Percentiles rank a stretch among this genome's conserved stretches.
phyloP scores from a whole-genome alignment of 2,797 vertebrate species.

The Hozukius guyotensis region DNA sequence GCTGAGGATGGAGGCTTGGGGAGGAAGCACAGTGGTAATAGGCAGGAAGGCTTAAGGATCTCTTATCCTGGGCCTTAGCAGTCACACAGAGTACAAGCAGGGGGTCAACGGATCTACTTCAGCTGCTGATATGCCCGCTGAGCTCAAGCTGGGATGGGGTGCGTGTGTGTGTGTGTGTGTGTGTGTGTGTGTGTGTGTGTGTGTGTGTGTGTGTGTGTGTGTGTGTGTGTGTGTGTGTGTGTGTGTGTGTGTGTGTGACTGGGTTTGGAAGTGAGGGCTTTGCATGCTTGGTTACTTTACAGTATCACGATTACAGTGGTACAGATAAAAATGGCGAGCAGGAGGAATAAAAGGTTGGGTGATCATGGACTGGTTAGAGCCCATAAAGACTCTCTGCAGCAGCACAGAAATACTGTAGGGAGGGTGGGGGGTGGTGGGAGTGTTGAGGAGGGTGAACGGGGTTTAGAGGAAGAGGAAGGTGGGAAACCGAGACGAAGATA shows the following conservation, averaged over 20 bases:
- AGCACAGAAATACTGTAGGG: not conserved
- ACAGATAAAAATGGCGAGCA: conserved; percentile 6
- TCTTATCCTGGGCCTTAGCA: conserved; percentile 39
- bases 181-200: not conserved
- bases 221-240: not conserved
- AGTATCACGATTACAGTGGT: not conserved
- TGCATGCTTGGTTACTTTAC: conserved; percentile 27
- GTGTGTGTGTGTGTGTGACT: not conserved
- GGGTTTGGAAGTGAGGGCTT: not conserved
- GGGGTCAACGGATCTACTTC: conserved; percentile 44
- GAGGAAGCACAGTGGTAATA: conserved; percentile 35
- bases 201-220: not conserved
- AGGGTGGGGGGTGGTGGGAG: not conserved
- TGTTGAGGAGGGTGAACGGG: not conserved
- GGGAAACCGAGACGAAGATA: not conserved
- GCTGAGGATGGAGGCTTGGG: conserved; percentile 18
- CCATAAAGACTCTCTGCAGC: conserved; percentile 4
- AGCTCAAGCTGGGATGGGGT: conserved; percentile 25
- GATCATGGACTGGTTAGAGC: conserved; percentile 9
- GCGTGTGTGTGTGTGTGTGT: not conserved
- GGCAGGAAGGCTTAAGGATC: conserved; percentile 47
- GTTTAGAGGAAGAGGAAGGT: not conserved
- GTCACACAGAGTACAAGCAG: conserved; percentile 45
- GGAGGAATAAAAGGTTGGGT: conserved; percentile 7
- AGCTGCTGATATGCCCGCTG: conserved; percentile 35